A percentile compares a stretch with the other conserved stretches of the same genome.
Conservation (phyloP, 2,113 vertebrate genomes). For the Chionis minor region DNA sequence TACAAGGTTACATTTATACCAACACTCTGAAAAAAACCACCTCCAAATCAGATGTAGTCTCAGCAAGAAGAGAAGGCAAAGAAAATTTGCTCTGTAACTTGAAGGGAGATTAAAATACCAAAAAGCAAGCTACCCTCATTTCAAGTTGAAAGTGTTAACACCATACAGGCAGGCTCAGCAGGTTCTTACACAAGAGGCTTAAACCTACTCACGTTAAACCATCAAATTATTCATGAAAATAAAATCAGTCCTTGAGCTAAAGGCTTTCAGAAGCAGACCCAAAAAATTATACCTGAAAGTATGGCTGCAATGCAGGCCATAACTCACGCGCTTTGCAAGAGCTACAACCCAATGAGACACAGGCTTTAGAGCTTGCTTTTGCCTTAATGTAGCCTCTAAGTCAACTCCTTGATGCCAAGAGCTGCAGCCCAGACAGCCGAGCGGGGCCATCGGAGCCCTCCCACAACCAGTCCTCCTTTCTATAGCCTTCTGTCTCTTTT, state of each 20-base stretch:
- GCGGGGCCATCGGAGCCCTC: fast-evolving
- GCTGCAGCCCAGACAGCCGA: not conserved
- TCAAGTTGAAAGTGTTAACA: not conserved
- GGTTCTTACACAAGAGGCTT: not conserved
- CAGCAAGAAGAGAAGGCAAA: not conserved
- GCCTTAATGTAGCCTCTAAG: not conserved
- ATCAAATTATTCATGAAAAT: conserved; percentile 34
- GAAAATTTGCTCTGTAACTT: not conserved
- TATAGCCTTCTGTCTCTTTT: not conserved
- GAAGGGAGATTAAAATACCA: not conserved
- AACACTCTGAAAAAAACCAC: not conserved
- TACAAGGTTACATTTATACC: not conserved
- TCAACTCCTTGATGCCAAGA: not conserved
- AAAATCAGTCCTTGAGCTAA: not conserved
- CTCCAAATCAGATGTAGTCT: not conserved
- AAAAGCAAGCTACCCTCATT: not conserved
- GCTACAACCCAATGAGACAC: not conserved
- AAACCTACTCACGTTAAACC: not conserved
- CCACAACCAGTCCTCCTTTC: not conserved
- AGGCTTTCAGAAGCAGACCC: not conserved
- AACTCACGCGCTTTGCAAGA: not conserved
- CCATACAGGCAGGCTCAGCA: not conserved
- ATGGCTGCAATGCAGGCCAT: not conserved
- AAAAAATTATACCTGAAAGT: not conserved
- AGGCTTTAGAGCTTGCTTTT: not conserved